Base-by-base conservation (phyloP, 1,140 invertebrate genomes). In the Drosophila kepulauana region DNA sequence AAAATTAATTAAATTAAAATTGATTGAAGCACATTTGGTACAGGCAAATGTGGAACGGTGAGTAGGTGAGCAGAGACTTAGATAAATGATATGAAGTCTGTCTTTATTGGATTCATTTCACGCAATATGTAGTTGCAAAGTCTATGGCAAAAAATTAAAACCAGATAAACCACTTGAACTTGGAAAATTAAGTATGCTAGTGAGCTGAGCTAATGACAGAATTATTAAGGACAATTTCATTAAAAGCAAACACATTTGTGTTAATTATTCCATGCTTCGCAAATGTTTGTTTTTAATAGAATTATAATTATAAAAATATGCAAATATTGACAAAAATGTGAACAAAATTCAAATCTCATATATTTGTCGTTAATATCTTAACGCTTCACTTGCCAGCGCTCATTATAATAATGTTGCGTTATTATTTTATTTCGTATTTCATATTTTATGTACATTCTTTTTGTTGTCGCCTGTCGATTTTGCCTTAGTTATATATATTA, bases 1-100 rank as follows among this genome's bases (percentile, higher is more conserved):
- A 75, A 77, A 75, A 88, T 86, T 86, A 82, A 86, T 88, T 87
- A 77, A 88, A 87, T 87, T 87, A 82, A 87, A 87, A 82, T 82
- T 88, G 82, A 87, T 87, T 82, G 78, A 56, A 46, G 72, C 52
- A 77, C 76, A 84, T 88, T 79, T 66, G 45, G 35, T 20, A 15
- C 76, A 88, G 82, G 52, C 65, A 49, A 71, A 59, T 48, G 25
- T 35, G 5, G 7, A 5, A 43, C 20, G n/a, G 66, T 25, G 20
- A 25, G 20, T 25, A 64, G 5, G 16, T 35, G 7, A 2, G 20
- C 20, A 15, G 11, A 5, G 48, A 28, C 48, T 10, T 10, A 13
- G 41, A 54, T 59, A 54, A 57, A 71, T 78, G 65, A 66, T 61
- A 68, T 54, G 7, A 54, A 52, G 56, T 68, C 7, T 58, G 16